Percentiles rank a stretch among this genome's conserved stretches.
Evolutionary conservation across 2,888 invertebrate species (phyloP).

Genomic region (Sepiola atlantica): DNA sequence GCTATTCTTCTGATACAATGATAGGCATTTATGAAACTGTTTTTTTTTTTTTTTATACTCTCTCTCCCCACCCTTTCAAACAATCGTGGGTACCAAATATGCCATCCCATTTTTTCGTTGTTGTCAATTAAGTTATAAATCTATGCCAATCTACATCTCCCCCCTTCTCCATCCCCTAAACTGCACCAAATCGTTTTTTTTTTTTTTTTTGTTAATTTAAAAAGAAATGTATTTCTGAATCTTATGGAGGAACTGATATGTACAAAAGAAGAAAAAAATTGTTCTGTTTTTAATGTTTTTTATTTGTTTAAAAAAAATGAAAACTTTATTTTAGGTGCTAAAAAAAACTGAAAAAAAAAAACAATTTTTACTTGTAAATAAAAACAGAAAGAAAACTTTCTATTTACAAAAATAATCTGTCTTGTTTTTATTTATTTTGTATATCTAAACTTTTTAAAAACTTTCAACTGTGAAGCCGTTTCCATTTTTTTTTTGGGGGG

Average conservation of each 20-base stretch:
- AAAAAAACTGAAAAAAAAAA: background rate
- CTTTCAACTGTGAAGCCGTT: too few species aligned
- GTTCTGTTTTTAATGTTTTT: constrained; percentile 19
- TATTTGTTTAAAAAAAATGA: constrained; percentile 9
- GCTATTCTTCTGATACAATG: background rate
- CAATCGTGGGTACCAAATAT: background rate
- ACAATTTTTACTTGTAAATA: background rate
- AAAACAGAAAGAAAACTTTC: background rate
- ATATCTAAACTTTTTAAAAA: too few species aligned
- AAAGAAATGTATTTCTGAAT: background rate
- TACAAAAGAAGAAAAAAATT: background rate
- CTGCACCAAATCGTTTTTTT: too few species aligned
- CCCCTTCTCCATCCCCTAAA: background rate
- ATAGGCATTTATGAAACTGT: background rate
- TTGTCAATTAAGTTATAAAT: background rate
- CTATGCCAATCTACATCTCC: background rate
- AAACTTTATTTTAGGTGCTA: constrained; percentile 32
- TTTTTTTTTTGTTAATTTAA: too few species aligned
- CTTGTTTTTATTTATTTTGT: background rate
- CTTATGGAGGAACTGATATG: background rate
- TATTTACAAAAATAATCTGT: background rate
- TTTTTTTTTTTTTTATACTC: background rate
- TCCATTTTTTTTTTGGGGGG: too few species aligned
- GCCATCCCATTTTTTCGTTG: background rate
- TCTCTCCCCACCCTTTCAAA: background rate